A percentile compares a stretch with the other conserved stretches of the same genome.
phyloP scores from a whole-genome alignment of 2,888 invertebrate genomes.

The Mechanitis mazaeus region DNA sequence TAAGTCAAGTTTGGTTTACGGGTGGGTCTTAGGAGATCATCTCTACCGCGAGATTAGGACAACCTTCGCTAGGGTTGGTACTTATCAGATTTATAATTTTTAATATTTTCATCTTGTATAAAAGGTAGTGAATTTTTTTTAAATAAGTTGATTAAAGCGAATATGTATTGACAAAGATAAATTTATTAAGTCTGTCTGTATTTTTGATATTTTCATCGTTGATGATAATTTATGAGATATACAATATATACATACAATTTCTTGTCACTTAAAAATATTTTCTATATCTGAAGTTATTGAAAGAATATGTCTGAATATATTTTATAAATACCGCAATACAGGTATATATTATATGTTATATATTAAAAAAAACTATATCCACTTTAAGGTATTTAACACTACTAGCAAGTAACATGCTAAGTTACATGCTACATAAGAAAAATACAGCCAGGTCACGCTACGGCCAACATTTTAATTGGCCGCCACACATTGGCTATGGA shows the following conservation, averaged over 20 bases:
- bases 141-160: neutral
- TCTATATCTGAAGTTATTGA: no score
- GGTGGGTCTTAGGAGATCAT: conserved; percentile 23
- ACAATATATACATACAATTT: no score
- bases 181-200: no score
- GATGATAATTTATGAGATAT: neutral
- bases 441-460: conserved; percentile 33
- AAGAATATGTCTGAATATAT: no score
- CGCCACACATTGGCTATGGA: conserved; percentile 26
- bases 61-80: conserved; percentile 28
- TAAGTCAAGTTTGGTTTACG: conserved; percentile 1
- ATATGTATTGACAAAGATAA: neutral
- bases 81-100: neutral
- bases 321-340: neutral
- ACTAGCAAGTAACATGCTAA: conserved; percentile 27
- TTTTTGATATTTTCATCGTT: neutral
- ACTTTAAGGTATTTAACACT: conserved; percentile 27
- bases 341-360: conserved; percentile 1
- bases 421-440: conserved; percentile 31
- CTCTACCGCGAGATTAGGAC: conserved; percentile 48
- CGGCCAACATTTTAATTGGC: conserved; percentile 34
- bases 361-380: conserved; percentile 17
- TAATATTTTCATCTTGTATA: neutral
- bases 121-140: neutral
- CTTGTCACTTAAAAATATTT: no score